A percentile compares a stretch with the other conserved stretches of the same genome.
phyloP scores from a whole-genome alignment of 2,888 invertebrate genomes.

The Scotopteryx bipunctaria region DNA sequence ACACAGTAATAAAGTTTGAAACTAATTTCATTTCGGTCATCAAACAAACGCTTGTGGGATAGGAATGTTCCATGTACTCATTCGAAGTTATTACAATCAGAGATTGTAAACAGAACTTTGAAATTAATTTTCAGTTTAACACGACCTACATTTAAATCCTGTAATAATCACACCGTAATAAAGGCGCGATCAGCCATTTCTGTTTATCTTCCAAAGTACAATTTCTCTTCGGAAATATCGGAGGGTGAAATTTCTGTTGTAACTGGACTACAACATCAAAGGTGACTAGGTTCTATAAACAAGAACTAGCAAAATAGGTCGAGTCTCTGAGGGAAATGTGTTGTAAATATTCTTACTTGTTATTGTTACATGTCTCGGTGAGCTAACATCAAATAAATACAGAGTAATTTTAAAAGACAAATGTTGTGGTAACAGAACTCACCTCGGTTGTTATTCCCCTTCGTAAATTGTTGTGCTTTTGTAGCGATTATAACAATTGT shows the following conservation, averaged over 20 bases:
- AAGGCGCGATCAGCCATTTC: background rate
- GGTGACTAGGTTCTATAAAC: slow-evolving; percentile 1
- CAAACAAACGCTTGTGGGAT: too few species aligned
- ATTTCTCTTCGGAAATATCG: slow-evolving; percentile 2
- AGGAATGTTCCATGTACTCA: too few species aligned
- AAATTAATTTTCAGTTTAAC: slow-evolving; percentile 24
- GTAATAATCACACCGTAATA: slow-evolving; percentile 8
- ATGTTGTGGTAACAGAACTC: background rate
- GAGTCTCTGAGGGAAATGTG: slow-evolving; percentile 8
- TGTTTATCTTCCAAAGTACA: slow-evolving; percentile 10
- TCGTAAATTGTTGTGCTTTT: too few species aligned
- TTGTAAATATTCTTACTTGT: slow-evolving; percentile 6
- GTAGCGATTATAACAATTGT: too few species aligned
- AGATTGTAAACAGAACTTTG: slow-evolving; percentile 15
- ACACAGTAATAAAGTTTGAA: too few species aligned
- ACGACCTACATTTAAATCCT: background rate
- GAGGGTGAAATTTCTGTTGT: background rate
- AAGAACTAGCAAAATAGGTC: slow-evolving; percentile 15
- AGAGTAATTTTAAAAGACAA: background rate
- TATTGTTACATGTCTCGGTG: slow-evolving; percentile 1
- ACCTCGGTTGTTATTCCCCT: background rate
- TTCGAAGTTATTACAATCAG: slow-evolving; percentile 3
- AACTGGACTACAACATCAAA: background rate
- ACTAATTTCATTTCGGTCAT: too few species aligned
- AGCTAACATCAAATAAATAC: slow-evolving; percentile 2